Percentiles rank a stretch among this genome's conserved stretches.
Conservation (phyloP, 2,888 invertebrate species). For the Scrobipalpa costella region DNA sequence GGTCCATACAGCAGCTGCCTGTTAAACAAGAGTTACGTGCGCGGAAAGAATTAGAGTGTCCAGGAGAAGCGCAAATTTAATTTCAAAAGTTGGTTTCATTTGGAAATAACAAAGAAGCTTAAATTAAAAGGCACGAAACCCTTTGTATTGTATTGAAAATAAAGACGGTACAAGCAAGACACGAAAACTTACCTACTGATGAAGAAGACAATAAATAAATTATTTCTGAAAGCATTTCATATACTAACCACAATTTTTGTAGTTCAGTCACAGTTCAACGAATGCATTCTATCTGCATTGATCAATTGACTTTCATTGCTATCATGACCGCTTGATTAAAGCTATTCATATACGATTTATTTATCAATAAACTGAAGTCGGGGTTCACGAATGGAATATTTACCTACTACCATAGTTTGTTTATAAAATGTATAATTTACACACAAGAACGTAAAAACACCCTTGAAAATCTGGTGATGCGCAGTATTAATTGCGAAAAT, state of each 20-base stretch:
- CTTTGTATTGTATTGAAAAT: no score
- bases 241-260: no score
- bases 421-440: no score
- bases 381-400: not conserved
- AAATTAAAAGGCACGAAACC: no score
- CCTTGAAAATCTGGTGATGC: not conserved
- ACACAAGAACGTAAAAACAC: not conserved
- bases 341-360: no score
- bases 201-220: no score
- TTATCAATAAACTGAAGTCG: not conserved
- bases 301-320: not conserved
- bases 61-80: not conserved
- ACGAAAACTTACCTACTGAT: no score
- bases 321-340: not conserved
- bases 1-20: not conserved
- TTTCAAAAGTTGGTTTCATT: not conserved
- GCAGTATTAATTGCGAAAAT: constrained; percentile 5
- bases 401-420: not conserved
- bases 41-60: not conserved
- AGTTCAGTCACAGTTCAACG: not conserved
- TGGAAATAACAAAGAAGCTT: not conserved
- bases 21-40: not conserved
- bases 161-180: no score
- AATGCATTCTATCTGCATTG: not conserved
- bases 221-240: no score